Conservation (phyloP, 2,797 vertebrate genomes). For the Cichlasoma orientale region DNA sequence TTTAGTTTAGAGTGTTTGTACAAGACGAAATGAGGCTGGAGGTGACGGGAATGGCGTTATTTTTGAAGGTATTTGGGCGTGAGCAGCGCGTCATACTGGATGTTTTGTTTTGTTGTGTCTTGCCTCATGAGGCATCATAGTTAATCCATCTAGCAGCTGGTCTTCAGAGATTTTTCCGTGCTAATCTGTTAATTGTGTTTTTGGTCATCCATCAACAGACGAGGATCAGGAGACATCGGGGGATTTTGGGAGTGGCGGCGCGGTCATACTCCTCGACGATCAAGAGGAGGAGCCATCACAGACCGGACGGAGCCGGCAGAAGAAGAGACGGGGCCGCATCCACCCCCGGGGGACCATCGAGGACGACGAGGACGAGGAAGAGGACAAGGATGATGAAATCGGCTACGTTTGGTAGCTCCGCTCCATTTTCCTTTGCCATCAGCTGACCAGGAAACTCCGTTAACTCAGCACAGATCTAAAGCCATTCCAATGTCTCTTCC, state of each 20-base stretch:
- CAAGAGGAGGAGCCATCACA: slow-evolving; percentile 86
- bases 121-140: not conserved
- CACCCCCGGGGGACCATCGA: slow-evolving; percentile 88
- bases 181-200: not conserved
- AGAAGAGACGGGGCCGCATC: slow-evolving; percentile 86
- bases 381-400: slow-evolving; percentile 94
- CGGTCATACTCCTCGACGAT: slow-evolving; percentile 88
- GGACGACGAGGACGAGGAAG: slow-evolving; percentile 93
- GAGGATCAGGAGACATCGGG: slow-evolving; percentile 96
- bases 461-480: slow-evolving; percentile 88
- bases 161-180: not conserved
- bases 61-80: not conserved
- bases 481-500: slow-evolving; percentile 81
- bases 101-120: not conserved
- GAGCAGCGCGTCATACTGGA: not conserved
- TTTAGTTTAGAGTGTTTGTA: too few species aligned
- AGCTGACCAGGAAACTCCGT: slow-evolving; percentile 81
- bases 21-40: not conserved
- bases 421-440: slow-evolving; percentile 66
- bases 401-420: slow-evolving; percentile 96
- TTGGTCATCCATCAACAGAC: slow-evolving; percentile 72
- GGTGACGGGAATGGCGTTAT: not conserved
- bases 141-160: not conserved
- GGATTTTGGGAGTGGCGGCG: slow-evolving; percentile 92
- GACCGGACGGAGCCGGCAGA: slow-evolving; percentile 79